Base-by-base conservation (phyloP, 2,888 invertebrate genomes). In the Luperina testacea region DNA sequence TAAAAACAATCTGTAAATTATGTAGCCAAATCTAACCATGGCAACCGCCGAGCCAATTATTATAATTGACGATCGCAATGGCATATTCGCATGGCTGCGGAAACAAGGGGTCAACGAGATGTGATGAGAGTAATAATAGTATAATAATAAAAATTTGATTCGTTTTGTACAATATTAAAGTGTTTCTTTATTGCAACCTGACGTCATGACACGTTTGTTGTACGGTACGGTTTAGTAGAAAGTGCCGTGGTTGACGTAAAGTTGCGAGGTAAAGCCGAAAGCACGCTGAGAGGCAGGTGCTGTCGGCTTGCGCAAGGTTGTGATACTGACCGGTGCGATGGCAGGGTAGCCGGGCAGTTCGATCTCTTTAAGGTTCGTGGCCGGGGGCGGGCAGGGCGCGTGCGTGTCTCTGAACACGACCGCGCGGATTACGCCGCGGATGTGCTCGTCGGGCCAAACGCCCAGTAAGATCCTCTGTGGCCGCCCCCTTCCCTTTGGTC, bases 401-500 rank as follows among this genome's bases (percentile, higher is more conserved):
- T 97, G 97, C 24, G 98, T 98, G 96, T 99, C 99, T 91, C 99
- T 97, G 97, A 99, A 99, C 81, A 99, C 99, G 75, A 99, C 99
- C 80, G 99, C 98, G 91, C 99, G 97, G 92, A 99, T 99, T 77
- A 99, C 99, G 84, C 98, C 98, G 93, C 98, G 98, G 94, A 99
- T 99, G 95, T 99, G 99, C 94, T 99, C 99, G 95, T 99, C 99
- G 17, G 99, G 99, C 99, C 99, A 99, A 83, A 99, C 98, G 84
- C 99, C 99, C 88, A 99, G 97, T 88, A 99, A 97, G 94, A 99
- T 99, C 93, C 99, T 97, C 94, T 99, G 99, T 45, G 99, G 99
- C 88, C 99, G 97, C 57, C 99, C 99, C 91, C 99, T 97, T 72
- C 99, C 99, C 95, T 99, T 99, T 65, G 99, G 99, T 92, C 99